Evolutionary conservation across 2,113 vertebrate genomes (phyloP).

Genomic region (Notothenia coriiceps): DNA sequence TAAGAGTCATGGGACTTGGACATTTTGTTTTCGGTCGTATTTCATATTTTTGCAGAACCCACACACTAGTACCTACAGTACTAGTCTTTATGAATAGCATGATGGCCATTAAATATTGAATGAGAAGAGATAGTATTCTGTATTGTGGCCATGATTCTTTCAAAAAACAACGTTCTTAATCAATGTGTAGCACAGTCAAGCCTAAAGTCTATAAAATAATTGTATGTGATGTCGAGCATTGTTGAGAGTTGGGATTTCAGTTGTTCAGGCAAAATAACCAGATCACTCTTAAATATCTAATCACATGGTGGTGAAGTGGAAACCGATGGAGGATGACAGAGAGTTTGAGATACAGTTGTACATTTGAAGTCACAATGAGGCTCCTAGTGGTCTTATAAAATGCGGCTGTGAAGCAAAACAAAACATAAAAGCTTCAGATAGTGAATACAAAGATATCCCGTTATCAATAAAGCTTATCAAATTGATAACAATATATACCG

Average conservation of each 20-base stretch:
- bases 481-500: constrained; percentile 84
- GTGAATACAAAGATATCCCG: constrained; percentile 80
- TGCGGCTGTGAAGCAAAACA: constrained; percentile 64
- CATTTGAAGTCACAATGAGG: constrained; percentile 54
- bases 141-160: too few relatives aligned
- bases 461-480: constrained; percentile 83
- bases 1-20: not conserved
- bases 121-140: too few relatives aligned
- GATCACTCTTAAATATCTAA: not conserved
- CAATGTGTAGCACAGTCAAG: too few relatives aligned
- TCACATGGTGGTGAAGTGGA: constrained; percentile 1
- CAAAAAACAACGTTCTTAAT: too few relatives aligned
- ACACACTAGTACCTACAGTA: not conserved
- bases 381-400: constrained; percentile 65
- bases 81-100: not conserved
- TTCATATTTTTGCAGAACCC: not conserved
- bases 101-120: too few relatives aligned
- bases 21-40: too few relatives aligned
- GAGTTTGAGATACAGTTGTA: constrained; percentile 31
- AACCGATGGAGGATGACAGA: constrained; percentile 1
- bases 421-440: constrained; percentile 65
- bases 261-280: constrained; percentile 2
- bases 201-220: not conserved
- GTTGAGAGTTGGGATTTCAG: constrained; percentile 43
- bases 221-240: not conserved